phyloP scores from a whole-genome alignment of 1,140 invertebrate genomes.

The Xylocopa sonorina region DNA sequence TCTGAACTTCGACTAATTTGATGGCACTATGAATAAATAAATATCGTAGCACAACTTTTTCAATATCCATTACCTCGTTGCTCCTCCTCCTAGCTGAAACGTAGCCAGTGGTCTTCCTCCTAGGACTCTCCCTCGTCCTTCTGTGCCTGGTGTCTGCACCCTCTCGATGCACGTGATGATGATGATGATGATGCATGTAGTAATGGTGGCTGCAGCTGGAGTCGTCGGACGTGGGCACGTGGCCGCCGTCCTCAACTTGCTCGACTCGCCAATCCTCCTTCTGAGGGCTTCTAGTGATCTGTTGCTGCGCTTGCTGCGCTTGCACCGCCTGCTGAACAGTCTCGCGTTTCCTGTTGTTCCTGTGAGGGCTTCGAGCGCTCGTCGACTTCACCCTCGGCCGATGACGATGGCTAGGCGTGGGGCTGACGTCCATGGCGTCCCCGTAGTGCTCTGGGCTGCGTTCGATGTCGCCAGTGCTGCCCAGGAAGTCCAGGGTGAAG shows the following conservation, averaged over 20 bases:
- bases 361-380: constrained; percentile 71
- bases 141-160: constrained; percentile 82
- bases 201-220: constrained; percentile 84
- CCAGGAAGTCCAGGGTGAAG: constrained; percentile 87
- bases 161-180: constrained; percentile 74
- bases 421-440: constrained; percentile 82
- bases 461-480: constrained; percentile 80
- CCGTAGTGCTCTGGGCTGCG: constrained; percentile 69
- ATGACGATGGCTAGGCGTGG: constrained; percentile 82
- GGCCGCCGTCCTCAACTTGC: constrained; percentile 78
- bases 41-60: background rate
- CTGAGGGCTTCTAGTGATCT: constrained; percentile 74
- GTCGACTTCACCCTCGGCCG: constrained; percentile 77
- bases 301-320: constrained; percentile 60
- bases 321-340: constrained; percentile 78
- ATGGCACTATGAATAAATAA: too few relatives aligned
- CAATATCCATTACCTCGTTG: constrained; percentile 71
- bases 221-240: constrained; percentile 86
- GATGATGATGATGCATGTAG: constrained; percentile 77
- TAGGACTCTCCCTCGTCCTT: constrained; percentile 85
- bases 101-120: constrained; percentile 84
- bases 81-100: constrained; percentile 75
- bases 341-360: constrained; percentile 82
- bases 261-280: constrained; percentile 78
- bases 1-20: too few relatives aligned